A percentile compares a stretch with the other conserved stretches of the same genome.
Conservation (phyloP, 2,888 invertebrate species). For the Lumbricus terrestris region DNA sequence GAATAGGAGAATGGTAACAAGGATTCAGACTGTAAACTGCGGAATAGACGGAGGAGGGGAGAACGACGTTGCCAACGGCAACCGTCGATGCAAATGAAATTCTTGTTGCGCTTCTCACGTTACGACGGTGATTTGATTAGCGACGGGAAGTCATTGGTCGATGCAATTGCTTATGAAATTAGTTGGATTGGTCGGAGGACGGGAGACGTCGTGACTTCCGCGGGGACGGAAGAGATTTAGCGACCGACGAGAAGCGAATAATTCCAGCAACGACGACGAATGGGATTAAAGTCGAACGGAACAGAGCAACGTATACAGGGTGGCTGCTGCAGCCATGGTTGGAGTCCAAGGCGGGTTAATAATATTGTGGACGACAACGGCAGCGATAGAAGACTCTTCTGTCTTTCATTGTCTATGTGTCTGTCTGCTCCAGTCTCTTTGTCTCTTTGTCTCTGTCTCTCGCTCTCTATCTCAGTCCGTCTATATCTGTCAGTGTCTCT, state of each 20-base stretch:
- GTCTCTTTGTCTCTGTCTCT: no score
- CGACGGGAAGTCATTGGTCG: background rate
- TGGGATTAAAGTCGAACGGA: background rate
- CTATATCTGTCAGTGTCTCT: no score
- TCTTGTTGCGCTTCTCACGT: constrained; percentile 10
- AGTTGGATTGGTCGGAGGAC: background rate
- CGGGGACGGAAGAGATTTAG: background rate
- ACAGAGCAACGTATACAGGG: no score
- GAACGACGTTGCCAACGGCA: background rate
- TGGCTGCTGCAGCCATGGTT: no score
- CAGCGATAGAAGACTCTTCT: no score
- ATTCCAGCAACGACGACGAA: background rate
- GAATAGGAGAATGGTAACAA: no score
- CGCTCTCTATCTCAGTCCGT: no score
- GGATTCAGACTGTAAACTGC: no score
- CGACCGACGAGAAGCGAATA: background rate
- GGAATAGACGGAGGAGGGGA: background rate
- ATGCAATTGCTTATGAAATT: constrained; percentile 26
- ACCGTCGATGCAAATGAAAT: constrained; percentile 22
- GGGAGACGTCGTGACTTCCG: background rate
- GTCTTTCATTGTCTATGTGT: no score
- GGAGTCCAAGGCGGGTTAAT: no score
- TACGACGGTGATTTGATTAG: constrained; percentile 22
- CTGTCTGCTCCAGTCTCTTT: no score
- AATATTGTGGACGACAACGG: background rate